Evolutionary conservation across 2,113 vertebrate genomes (phyloP).

Genomic region (Cheilinus undulatus): DNA sequence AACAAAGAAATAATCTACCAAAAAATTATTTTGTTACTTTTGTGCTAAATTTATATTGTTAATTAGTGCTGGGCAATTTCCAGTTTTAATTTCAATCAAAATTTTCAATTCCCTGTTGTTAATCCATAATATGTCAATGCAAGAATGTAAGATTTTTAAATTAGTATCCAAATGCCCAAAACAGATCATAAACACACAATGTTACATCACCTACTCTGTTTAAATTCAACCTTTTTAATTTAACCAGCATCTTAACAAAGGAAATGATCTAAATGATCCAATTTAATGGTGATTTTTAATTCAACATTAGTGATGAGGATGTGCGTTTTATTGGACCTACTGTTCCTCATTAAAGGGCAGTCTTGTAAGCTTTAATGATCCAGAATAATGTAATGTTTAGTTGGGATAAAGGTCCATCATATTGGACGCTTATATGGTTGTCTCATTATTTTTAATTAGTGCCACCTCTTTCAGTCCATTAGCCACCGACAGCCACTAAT

Average conservation of each 20-base stretch:
- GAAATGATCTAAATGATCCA: background rate
- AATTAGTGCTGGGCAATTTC: too few relatives aligned
- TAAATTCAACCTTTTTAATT: too few relatives aligned
- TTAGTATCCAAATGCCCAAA: too few relatives aligned
- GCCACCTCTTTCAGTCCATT: constrained; percentile 38
- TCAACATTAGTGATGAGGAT: background rate
- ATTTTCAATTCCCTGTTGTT: too few relatives aligned
- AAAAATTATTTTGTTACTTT: too few relatives aligned
- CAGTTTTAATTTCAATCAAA: too few relatives aligned
- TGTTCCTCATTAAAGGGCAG: background rate
- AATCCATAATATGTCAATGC: too few relatives aligned
- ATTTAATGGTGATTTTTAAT: background rate
- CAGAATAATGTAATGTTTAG: background rate
- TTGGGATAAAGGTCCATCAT: constrained; percentile 2
- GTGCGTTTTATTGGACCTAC: background rate
- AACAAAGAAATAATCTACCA: too few relatives aligned
- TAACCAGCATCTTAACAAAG: background rate
- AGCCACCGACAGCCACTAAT: constrained; percentile 18
- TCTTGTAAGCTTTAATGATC: constrained; percentile 20
- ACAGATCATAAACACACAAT: too few relatives aligned
- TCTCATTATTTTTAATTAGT: constrained; percentile 46
- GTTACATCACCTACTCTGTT: background rate
- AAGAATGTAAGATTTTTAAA: too few relatives aligned
- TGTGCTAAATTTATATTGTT: too few relatives aligned
- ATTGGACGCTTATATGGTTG: constrained; percentile 4